Evolutionary conservation across 2,113 vertebrate genomes (phyloP).

Genomic region (Tragelaphus scriptus): DNA sequence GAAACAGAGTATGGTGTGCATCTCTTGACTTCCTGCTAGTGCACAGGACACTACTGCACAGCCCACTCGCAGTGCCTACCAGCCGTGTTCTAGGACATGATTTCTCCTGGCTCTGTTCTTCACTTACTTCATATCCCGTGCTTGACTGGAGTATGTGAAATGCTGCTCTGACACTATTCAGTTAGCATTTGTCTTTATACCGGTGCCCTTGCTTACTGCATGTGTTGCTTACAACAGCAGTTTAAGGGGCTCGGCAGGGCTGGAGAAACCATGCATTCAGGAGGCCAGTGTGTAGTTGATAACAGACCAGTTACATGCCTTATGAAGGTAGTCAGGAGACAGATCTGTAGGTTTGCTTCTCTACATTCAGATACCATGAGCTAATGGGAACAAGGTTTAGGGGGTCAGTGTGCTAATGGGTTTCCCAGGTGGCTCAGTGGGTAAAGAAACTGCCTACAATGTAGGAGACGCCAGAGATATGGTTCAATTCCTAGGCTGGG

Average conservation of each 20-base stretch:
- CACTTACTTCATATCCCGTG: background rate
- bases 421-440: background rate
- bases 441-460: background rate
- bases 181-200: background rate
- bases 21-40: background rate
- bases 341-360: background rate
- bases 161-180: background rate
- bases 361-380: background rate
- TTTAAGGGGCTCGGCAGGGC: background rate
- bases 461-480: background rate
- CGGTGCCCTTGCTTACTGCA: background rate
- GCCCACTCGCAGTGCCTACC: background rate
- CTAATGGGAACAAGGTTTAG: background rate
- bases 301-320: background rate
- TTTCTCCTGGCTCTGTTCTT: background rate
- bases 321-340: background rate
- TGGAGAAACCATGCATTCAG: background rate
- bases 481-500: background rate
- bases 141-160: background rate
- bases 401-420: background rate
- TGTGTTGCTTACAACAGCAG: background rate
- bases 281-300: background rate
- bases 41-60: background rate
- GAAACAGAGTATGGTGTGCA: background rate
- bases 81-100: background rate